Base-by-base conservation (phyloP, 1,140 invertebrate species). In the Chelonus insularis region DNA sequence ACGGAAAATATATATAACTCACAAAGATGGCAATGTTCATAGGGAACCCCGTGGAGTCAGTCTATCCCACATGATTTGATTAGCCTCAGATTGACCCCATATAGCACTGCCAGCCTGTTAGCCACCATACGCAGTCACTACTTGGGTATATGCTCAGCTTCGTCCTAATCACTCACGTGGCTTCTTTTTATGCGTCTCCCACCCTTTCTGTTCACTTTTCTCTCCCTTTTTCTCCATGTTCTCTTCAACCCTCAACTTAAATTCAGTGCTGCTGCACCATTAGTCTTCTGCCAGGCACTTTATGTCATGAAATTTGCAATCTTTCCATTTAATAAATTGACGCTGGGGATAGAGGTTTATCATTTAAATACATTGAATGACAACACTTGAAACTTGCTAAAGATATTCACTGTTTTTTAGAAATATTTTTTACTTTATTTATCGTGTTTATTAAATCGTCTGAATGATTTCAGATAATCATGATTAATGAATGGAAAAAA, bases 261-360 rank as follows among this genome's bases (percentile, higher is more conserved):
- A 43, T 21, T 57, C 37, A 23, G 34, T 43, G 60, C 32, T 45
- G 21, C 55, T 63, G 67, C 69, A 66, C 75, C 78, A 80, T 81
- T 80, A 79, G 73, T 76, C 75, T 76, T 75, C 72, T 70, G 75
- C 72, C 69, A 65, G 74, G 75, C 77, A 79, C 75, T 81, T 81
- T 78, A 80, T 78, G 78, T 77, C 74, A 71, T 76, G 75, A 80
- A 79, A 80, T 81, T 79, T 79, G 77, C 78, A 78, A 81, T 80
- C 78, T 81, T 79, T 79, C 74, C 77, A 81, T 81, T 80, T 81
- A 80, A 80, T 81, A 81, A 80, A 80, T 79, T 80, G 78, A 75
- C 74, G 73, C 66, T 56, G 32, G 51, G 57, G 66, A 41, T 54
- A 70, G 72, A 64, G 74, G 70, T 71, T 73, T 76, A 68, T 57